Evolutionary conservation across 2,797 vertebrate genomes (phyloP).

Genomic region (Spatula clypeata): DNA sequence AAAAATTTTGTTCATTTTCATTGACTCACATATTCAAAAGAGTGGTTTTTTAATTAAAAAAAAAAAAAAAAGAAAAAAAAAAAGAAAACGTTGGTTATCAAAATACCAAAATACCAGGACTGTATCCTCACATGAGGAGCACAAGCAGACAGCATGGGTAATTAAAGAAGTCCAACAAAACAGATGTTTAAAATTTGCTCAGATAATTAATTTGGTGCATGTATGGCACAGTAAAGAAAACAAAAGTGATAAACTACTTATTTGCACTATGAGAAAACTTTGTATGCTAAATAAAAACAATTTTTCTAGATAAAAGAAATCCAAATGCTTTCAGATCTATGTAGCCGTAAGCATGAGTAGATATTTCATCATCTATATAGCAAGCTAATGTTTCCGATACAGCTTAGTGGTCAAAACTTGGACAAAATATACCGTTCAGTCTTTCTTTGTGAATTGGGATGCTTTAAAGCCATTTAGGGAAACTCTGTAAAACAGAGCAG

Average conservation of each 20-base stretch:
- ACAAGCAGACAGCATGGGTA: background rate
- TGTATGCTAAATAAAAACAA: background rate
- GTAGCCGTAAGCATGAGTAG: rapidly evolving
- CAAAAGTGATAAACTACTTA: background rate
- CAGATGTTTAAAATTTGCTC: background rate
- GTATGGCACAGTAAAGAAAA: background rate
- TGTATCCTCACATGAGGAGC: background rate
- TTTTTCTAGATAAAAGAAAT: background rate
- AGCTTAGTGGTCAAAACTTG: background rate
- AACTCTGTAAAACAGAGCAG: background rate
- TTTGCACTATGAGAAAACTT: background rate
- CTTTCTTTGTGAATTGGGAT: background rate
- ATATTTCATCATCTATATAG: background rate
- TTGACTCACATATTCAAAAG: background rate
- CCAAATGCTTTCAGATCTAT: background rate
- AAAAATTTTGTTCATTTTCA: background rate
- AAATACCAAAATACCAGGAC: slow-evolving; percentile 18
- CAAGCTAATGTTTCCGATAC: background rate
- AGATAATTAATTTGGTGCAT: background rate
- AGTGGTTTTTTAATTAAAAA: background rate
- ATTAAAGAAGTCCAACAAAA: background rate
- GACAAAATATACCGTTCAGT: background rate
- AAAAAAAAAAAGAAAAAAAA: background rate
- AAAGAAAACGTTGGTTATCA: background rate
- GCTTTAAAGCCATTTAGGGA: background rate